Conservation (phyloP, 2,113 vertebrate genomes). For the Polyodon spathula region DNA sequence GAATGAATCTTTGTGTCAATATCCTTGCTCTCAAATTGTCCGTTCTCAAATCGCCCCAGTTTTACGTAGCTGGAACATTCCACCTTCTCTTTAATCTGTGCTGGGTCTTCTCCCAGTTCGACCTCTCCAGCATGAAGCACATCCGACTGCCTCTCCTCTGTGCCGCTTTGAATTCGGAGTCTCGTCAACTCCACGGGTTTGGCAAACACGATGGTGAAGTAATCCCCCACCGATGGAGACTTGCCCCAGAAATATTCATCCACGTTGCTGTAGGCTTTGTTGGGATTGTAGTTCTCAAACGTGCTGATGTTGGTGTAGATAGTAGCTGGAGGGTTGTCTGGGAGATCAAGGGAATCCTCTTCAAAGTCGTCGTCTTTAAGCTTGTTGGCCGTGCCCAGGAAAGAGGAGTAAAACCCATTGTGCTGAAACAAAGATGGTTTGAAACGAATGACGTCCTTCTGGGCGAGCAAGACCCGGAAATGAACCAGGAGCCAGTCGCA, state of each 20-base stretch:
- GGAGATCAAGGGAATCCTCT: constrained; percentile 24
- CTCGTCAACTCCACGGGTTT: constrained; percentile 35
- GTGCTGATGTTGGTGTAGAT: constrained; percentile 52
- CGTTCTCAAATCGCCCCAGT: constrained; percentile 53
- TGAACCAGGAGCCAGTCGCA: constrained; percentile 70
- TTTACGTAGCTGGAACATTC: constrained; percentile 48
- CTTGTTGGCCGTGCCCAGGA: constrained; percentile 49
- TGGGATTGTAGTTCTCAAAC: constrained; percentile 34
- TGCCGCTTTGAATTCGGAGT: constrained; percentile 57
- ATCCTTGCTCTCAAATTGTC: constrained; percentile 43
- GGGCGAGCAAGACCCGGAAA: constrained; percentile 63
- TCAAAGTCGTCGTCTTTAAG: constrained; percentile 60
- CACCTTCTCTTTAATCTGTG: fast-evolving
- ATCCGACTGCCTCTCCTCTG: constrained; percentile 21
- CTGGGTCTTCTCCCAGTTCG: constrained; percentile 44
- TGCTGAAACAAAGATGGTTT: constrained; percentile 73
- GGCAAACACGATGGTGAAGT: constrained; percentile 51
- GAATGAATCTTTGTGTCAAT: constrained; percentile 32
- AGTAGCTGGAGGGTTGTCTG: constrained; percentile 53
- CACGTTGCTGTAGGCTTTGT: constrained; percentile 52
- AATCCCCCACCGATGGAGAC: constrained; percentile 45
- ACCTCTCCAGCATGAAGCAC: constrained; percentile 46
- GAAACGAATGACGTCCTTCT: constrained; percentile 57
- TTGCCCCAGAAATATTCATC: constrained; percentile 56
- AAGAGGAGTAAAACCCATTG: constrained; percentile 58